Evolutionary conservation across 92 coral and sea anemone genomes (phyloP), one percentile per base, ranked within the genome.

Genomic region (Bergia puertoricense): DNA sequence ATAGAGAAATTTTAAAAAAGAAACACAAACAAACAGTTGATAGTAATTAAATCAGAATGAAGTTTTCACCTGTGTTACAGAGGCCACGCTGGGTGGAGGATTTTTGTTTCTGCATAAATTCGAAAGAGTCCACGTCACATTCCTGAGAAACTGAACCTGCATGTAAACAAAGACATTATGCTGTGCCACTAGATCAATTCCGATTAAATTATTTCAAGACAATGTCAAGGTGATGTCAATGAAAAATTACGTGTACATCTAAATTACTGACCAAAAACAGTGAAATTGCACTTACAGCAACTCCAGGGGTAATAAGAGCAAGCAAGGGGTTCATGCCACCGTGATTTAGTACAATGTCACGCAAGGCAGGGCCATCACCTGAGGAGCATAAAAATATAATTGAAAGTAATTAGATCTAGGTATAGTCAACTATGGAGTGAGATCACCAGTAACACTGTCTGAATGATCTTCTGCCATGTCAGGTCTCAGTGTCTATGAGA

Each of bases 61-160:
- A 41, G 1, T 44, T 15, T 41, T 39, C 3, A 96, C 98, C 93
- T 93, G 92, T 87, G 89, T 80, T 39, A 97, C 98, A 2, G 99
- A 93, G 50, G 91, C 90, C 56, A 91, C 86, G 45, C 89, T 94
- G 62, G 99, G 99, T 6, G 99, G 97, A 82, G 99, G 99, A 89
- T 97, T 96, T 89, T 97, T 97, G 92, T 95, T 97, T 46, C 99
- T 95, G 90, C 98, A 95, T 57, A 97, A 91, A 89, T 97, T 97
- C 10, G 99, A 97, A 57, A 97, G 88, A 41, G 99, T 97, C 99
- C 99, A 97, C 13, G 99, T 94, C 76, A 97, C 93, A 82, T 97
- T 97, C 39, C 96, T 90, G 37, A 97, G 96, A 80, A 92, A 97
- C 46, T 93, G 91, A 8, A 92, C 90, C 98, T 96, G 79, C 57